A percentile compares a stretch with the other conserved stretches of the same genome.
These are phyloP conservation scores for Meteorus colon DNA, from an alignment of 2,888 invertebrate species.

Conservation along the genomic window DNA sequence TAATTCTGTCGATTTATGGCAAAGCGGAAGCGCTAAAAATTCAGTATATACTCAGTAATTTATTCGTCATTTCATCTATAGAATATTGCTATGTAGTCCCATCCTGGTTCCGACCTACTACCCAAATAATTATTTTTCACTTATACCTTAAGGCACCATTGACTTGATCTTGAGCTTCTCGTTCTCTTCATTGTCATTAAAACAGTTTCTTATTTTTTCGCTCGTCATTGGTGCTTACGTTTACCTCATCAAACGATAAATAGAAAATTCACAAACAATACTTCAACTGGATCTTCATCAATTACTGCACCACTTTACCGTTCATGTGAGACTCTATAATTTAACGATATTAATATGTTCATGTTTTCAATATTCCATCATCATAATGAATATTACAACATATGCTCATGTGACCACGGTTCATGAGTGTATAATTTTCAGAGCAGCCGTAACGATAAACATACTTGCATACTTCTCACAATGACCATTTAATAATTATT, in stretches of 20 bases:
- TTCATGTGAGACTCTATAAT: slow-evolving; percentile 31
- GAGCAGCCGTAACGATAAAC: not conserved
- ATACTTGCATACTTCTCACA: not conserved
- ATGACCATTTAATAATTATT: not conserved
- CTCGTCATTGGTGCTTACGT: too few relatives aligned
- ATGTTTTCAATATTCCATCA: slow-evolving; percentile 25
- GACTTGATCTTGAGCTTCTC: too few relatives aligned
- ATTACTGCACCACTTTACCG: slow-evolving; percentile 25
- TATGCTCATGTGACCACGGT: not conserved
- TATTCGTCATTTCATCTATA: not conserved
- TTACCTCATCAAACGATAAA: not conserved
- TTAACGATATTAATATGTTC: slow-evolving; percentile 16
- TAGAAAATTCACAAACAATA: not conserved
- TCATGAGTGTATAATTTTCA: not conserved
- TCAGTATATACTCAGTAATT: not conserved
- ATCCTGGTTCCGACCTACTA: not conserved
- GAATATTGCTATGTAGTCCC: not conserved
- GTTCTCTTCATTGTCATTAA: too few relatives aligned
- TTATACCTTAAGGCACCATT: not conserved
- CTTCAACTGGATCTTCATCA: slow-evolving; percentile 1
- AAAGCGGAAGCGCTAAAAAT: too few relatives aligned
- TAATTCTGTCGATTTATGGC: too few relatives aligned
- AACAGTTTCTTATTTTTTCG: too few relatives aligned
- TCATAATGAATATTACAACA: slow-evolving; percentile 15
- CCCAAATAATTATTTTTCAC: not conserved